Evolutionary conservation across 2,888 invertebrate species (phyloP), one percentile per base, ranked within the genome.

Genomic region (Ganaspis brasiliensis): DNA sequence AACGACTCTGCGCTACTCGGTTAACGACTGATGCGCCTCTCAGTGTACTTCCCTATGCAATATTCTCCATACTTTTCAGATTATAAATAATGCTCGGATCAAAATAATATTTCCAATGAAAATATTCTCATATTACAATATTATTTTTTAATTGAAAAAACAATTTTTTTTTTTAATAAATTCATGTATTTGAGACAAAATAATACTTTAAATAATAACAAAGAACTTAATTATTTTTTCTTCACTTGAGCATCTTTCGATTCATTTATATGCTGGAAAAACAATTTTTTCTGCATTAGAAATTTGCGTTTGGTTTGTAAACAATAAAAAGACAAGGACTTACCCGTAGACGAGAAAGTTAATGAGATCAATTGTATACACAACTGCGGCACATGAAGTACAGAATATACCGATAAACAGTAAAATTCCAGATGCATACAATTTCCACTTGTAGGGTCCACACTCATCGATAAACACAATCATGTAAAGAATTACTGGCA

Each of bases 401-500:
- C 82, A 80, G 19, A 83, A 9, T 24, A 82, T 55, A 63, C 82
- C 85, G n/a, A 85, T 55, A 21, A 77, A 31, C 14, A 88, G 74
- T 71, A 86, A 71, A 16, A 76, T 37, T 21, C 78, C 4, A 24
- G 83, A 82, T 35, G 84, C 45, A 49, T 85, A 61, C 74, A 88
- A 72, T 79, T 81, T 86, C 87, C 88, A 87, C n/a, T 79, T 80
- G 49, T 67, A 83, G 59, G 55, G 82, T 14, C 85, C 86, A 55
- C 80, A 85, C 71, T 87, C 73, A 8, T 79, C 82, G 67, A 81
- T 73, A 72, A 87, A 63, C 21, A 83, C 82, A 45, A 88, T 78
- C 21, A 86, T 79, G 67, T 85, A 84, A 31, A 89, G 78, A 26
- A 72, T 76, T 9, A 82, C 74, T 16, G 88, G 89, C 37, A 89